These are phyloP conservation scores for Thripadectes ignobilis DNA, from an alignment of 2,797 vertebrate species.

Conservation along the genomic window DNA sequence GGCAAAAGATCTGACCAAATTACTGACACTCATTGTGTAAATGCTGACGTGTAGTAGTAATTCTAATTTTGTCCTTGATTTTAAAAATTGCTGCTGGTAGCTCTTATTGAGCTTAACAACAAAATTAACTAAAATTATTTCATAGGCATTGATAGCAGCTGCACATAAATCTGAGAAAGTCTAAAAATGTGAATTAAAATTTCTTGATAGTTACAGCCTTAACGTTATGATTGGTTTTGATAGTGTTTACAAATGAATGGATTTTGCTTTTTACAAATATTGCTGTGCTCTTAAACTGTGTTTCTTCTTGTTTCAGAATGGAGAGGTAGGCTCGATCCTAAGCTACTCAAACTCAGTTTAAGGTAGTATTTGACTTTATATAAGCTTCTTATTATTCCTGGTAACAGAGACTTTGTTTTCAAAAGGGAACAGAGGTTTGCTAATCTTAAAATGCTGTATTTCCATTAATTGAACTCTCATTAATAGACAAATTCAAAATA, in stretches of 20 bases:
- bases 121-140: neutral
- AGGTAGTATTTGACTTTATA: slow-evolving; percentile 70
- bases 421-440: neutral
- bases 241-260: neutral
- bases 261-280: neutral
- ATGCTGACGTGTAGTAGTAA: neutral
- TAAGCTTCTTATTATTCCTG: slow-evolving; percentile 1
- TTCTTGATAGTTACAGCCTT: neutral
- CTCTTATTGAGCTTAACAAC: neutral
- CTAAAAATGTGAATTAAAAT: neutral
- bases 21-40: neutral
- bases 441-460: neutral
- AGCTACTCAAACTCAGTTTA: slow-evolving; percentile 47
- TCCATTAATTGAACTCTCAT: neutral
- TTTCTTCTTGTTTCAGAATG: slow-evolving; percentile 82
- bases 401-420: neutral
- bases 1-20: neutral
- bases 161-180: neutral
- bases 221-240: neutral
- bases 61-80: neutral
- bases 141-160: neutral
- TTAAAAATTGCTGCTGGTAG: neutral
- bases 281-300: slow-evolving; percentile 21
- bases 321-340: slow-evolving; percentile 82
- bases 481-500: neutral